Base-by-base conservation (phyloP, 92 coral and sea anemone species). In the Virgularia gustaviana region DNA sequence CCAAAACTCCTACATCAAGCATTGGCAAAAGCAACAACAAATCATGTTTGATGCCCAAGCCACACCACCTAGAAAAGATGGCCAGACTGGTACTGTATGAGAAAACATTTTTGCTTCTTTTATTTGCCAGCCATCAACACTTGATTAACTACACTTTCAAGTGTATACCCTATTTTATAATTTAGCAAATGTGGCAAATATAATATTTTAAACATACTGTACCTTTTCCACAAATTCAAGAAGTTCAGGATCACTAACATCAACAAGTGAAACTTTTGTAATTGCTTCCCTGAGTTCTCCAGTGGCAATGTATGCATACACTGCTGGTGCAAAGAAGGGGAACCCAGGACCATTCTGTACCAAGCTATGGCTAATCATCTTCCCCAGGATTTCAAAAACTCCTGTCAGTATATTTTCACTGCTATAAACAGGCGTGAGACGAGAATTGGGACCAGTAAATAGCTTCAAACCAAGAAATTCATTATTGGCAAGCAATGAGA, bases 381-480 rank as follows among this genome's bases (percentile, higher is more conserved):
- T 66, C 24, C 65, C 81, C 36, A 64, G 61, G 8, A 36, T 27
- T 36, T 76, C 81, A 36, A 64, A 65, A 22, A 77, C 62, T 15
- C 57, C 75, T n/a, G 77, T 70, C 15, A 78, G 56, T 43, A 78
- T 73, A 53, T 60, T 56, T 54, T 58, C 59, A 59, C 78, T 78
- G 62, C 83, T 70, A 53, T 78, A 78, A 16, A 58, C 55, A 15
- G 83, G 77, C 2, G 66, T 78, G 30, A 57, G 24, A 42, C 71
- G 36, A 12, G 18, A 29, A 16, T 51, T 34, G 3, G 83, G 72
- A 43, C 83, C 83, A 8, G 68, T 70, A 25, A 78, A 78, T 18
- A 78, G 27, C 30, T 51, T 18, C 20, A 78, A 9, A 45, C 78
- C 83, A 42, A 43, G 70, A 2, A 76, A 57, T 27, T 70, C 83